A percentile compares a stretch with the other conserved stretches of the same genome.
phyloP scores from a whole-genome alignment of 2,888 invertebrate genomes.

The Amblyjoppa proteus region DNA sequence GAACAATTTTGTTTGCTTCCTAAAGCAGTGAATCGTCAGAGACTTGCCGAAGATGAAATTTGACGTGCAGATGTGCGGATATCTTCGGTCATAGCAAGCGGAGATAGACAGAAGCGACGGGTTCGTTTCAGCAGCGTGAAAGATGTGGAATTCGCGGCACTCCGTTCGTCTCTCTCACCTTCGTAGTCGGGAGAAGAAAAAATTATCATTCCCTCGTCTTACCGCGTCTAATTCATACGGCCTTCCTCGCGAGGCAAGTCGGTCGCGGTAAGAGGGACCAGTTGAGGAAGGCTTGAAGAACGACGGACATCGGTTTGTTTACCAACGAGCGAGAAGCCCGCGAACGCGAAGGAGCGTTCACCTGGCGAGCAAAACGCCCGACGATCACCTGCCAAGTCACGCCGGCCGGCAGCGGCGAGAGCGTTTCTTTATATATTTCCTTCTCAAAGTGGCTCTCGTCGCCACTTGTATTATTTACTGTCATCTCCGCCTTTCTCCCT shows the following conservation, averaged over 20 bases:
- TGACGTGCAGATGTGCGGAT: no score
- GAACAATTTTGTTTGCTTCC: no score
- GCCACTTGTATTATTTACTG: conserved; percentile 47
- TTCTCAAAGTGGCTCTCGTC: conserved; percentile 43
- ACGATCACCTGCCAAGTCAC: conserved; percentile 64
- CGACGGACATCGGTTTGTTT: conserved; percentile 58
- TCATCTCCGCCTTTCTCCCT: conserved; percentile 13
- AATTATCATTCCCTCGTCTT: conserved; percentile 10
- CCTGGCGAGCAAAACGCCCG: conserved; percentile 47
- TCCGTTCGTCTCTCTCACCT: not conserved
- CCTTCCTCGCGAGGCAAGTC: conserved; percentile 8
- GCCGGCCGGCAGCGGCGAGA: conserved; percentile 42
- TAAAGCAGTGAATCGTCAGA: no score
- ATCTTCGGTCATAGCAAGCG: no score
- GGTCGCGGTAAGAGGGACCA: conserved; percentile 8
- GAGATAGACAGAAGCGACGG: not conserved
- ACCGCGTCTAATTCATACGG: conserved; percentile 24
- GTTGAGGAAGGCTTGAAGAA: conserved; percentile 10
- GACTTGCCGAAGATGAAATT: no score
- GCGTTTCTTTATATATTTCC: conserved; percentile 32
- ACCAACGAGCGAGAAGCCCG: conserved; percentile 31
- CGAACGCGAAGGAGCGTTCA: conserved; percentile 43
- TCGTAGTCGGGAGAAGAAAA: not conserved
- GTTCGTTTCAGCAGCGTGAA: not conserved
- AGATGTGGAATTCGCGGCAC: conserved; percentile 1